Base-by-base conservation (phyloP, 2,113 vertebrate genomes). In the Gallinago paraguaiae region DNA sequence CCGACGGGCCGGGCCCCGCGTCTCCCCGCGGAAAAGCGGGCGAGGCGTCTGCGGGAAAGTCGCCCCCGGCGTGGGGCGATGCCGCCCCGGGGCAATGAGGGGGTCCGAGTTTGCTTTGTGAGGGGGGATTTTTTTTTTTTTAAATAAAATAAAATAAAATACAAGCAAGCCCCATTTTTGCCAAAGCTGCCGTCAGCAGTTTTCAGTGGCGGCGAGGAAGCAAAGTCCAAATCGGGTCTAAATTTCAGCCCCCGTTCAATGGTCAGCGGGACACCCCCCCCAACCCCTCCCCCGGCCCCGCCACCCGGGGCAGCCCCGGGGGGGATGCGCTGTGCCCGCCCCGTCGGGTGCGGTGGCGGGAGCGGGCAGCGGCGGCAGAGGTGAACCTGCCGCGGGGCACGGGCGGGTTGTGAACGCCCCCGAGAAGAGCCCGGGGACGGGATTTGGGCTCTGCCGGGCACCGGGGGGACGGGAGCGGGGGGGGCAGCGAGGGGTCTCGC, bases 151-250 rank as follows among this genome's bases (percentile, higher is more conserved):
- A 35, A n/a, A 60, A 10, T 15, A 60, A 60, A n/a, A 14, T 6
- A 82, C 43, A 46, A 92, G 45, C 69, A 89, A 91, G 61, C 51
- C 85, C 72, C 88, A 8, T 46, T 94, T 96, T 54, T 48, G 31
- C 91, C 85, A 94, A 84, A 74, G 88, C 93, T 95, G 82, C 79
- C 33, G 86, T 95, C 96, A 93, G 96, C 94, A 90, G 35, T 86
- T 96, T 96, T 88, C 53, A 57, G 14, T 35, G 3, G 86, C 9
- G 53, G 75, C 9, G 31, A 83, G 59, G 61, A 90, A 92, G 71
- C 96, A 93, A 95, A 96, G 96, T 96, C 96, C 96, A 64, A 92
- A 85, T n/a, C 17, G 50, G 43, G 93, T 94, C 86, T 85, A 93
- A 93, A 90, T 95, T 90, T 95, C 93, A 94, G 68, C 63, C 61